Conservation (phyloP, 2,888 invertebrate species). For the Mellilla xanthometata region DNA sequence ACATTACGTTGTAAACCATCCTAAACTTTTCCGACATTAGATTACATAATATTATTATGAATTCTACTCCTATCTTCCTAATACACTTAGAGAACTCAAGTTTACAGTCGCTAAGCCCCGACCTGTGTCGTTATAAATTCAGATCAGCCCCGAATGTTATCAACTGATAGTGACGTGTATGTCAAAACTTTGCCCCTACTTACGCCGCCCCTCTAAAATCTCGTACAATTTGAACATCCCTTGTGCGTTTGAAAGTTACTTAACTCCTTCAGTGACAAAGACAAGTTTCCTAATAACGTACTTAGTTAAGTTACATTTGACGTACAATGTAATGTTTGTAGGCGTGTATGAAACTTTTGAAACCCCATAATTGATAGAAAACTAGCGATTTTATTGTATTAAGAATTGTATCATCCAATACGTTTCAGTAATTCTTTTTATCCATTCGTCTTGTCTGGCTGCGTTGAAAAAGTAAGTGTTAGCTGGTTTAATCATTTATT, state of each 20-base stretch:
- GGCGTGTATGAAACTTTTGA: constrained; percentile 16
- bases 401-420: no score
- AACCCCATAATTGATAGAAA: no score
- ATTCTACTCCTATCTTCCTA: not conserved
- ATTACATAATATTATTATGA: no score
- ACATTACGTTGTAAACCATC: no score
- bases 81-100: constrained; percentile 9
- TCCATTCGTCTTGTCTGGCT: no score
- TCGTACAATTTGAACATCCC: constrained; percentile 58
- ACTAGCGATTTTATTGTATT: no score
- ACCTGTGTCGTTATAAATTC: constrained; percentile 56
- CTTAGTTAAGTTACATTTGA: constrained; percentile 23
- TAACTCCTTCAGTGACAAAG: constrained; percentile 51
- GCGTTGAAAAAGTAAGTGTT: no score
- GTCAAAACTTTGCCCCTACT: constrained; percentile 68
- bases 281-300: constrained; percentile 46
- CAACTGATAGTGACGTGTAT: constrained; percentile 76
- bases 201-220: constrained; percentile 52
- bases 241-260: constrained; percentile 71
- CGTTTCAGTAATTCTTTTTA: no score
- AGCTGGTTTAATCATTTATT: no score
- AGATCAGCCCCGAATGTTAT: constrained; percentile 60
- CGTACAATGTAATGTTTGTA: constrained; percentile 25
- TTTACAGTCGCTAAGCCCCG: constrained; percentile 13
- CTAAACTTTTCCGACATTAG: no score